phyloP scores from a whole-genome alignment of 2,888 invertebrate species.

The Hofmannophila pseudospretella region DNA sequence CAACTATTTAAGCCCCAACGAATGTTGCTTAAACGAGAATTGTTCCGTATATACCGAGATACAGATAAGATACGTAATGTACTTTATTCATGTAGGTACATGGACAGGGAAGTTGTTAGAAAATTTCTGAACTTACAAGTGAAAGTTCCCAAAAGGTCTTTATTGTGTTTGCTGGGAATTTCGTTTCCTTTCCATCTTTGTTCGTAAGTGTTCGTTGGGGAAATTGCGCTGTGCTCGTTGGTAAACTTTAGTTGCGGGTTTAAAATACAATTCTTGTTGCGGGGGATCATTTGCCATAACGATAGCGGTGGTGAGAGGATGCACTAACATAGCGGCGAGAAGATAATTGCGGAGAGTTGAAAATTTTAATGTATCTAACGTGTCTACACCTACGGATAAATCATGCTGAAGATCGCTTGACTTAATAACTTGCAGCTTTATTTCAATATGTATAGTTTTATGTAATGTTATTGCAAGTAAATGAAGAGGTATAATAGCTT shows the following conservation, averaged over 20 bases:
- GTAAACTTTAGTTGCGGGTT: slow-evolving; percentile 35
- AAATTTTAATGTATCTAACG: not conserved
- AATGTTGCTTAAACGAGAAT: slow-evolving; percentile 8
- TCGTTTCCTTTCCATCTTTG: slow-evolving; percentile 45
- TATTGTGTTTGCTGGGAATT: slow-evolving; percentile 48
- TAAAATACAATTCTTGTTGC: slow-evolving; percentile 40
- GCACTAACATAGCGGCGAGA: slow-evolving; percentile 14
- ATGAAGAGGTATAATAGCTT: too few relatives aligned
- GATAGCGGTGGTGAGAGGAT: slow-evolving; percentile 12
- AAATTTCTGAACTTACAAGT: slow-evolving; percentile 27
- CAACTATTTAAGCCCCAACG: slow-evolving; percentile 4
- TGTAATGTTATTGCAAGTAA: too few relatives aligned
- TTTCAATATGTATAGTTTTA: too few relatives aligned
- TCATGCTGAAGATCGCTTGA: too few relatives aligned
- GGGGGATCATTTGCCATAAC: slow-evolving; percentile 27
- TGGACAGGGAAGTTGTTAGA: slow-evolving; percentile 15
- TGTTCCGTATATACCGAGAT: too few relatives aligned
- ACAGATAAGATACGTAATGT: not conserved
- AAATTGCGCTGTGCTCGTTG: slow-evolving; percentile 35
- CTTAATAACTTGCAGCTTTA: too few relatives aligned
- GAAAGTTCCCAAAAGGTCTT: slow-evolving; percentile 45
- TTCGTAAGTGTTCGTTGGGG: slow-evolving; percentile 32
- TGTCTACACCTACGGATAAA: too few relatives aligned
- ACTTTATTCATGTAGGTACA: slow-evolving; percentile 13
- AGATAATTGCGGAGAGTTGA: slow-evolving; percentile 2